Base-by-base conservation (phyloP, 1,140 invertebrate species). In the Brachionus rubens region DNA sequence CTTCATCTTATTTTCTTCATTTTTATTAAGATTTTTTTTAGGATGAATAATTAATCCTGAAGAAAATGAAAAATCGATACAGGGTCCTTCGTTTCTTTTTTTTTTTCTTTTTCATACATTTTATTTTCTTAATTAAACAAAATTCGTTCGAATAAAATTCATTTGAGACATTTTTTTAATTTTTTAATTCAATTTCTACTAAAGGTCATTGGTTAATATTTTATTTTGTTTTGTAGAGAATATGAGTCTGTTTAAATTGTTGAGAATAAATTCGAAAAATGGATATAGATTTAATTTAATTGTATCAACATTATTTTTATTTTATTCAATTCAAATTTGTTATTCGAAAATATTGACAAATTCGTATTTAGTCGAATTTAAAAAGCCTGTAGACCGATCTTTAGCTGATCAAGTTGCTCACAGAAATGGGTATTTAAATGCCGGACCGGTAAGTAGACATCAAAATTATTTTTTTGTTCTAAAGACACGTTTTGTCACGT, bases 171-270 rank as follows among this genome's bases (percentile, higher is more conserved):
- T n/a, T n/a, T n/a, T n/a, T n/a, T n/a, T n/a, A n/a, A n/a, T n/a
- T n/a, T n/a, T n/a, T n/a, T n/a, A n/a, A n/a, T n/a, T n/a, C n/a
- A n/a, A n/a, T n/a, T n/a, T n/a, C n/a, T n/a, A n/a, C n/a, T n/a
- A n/a, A n/a, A n/a, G n/a, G n/a, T n/a, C n/a, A n/a, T n/a, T n/a
- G n/a, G 9, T 36, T 36, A 59, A 59, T 36, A 40, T 40, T 59
- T 54, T 26, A 7, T 21, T 30, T 26, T 26, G 16, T 72, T 72
- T 72, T 50, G 48, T 48, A 12, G 12, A 72, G 68, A 72, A 50
- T 72, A 72, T 72, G 68, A 72, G 50, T 72, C 68, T 72, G 30
- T 72, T 40, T 30, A 72, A 30, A 19, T 50, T 72, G 33, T 24
- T 21, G 7, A 28, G 68, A 50, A 26, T 48, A 21, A 28, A 50